A percentile compares a stretch with the other conserved stretches of the same genome.
These are phyloP conservation scores for Echinops telfairi DNA, from an alignment of 2,113 vertebrate species.

Conservation along the genomic window DNA sequence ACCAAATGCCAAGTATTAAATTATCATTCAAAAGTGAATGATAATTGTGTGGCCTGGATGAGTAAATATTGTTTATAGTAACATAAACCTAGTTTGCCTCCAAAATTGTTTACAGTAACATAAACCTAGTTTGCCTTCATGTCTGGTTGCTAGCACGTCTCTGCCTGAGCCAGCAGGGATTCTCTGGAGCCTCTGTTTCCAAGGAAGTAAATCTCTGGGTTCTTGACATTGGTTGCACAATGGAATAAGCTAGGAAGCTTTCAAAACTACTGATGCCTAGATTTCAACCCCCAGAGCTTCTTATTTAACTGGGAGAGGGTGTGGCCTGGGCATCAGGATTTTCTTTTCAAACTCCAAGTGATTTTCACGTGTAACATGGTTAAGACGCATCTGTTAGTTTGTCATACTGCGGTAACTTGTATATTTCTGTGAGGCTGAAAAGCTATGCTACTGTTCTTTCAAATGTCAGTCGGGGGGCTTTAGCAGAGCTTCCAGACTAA, in stretches of 20 bases:
- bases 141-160: slow-evolving; percentile 12
- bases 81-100: neutral
- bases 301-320: neutral
- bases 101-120: slow-evolving; percentile 29
- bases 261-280: neutral
- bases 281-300: neutral
- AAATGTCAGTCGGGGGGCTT: neutral
- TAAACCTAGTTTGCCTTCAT: neutral
- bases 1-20: neutral
- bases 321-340: neutral
- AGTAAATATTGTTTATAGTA: neutral
- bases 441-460: neutral
- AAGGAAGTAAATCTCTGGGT: slow-evolving; percentile 6
- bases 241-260: neutral
- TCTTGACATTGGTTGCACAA: neutral
- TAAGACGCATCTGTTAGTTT: neutral
- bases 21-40: slow-evolving; percentile 39
- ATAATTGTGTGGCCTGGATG: neutral
- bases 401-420: neutral
- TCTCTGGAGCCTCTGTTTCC: slow-evolving; percentile 16
- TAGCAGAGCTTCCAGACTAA: neutral
- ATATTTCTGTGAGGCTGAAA: neutral
- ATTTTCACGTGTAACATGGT: neutral
- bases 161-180: neutral
- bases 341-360: neutral